Conservation (phyloP, 2,113 vertebrate genomes). For the Oreochromis niloticus region DNA sequence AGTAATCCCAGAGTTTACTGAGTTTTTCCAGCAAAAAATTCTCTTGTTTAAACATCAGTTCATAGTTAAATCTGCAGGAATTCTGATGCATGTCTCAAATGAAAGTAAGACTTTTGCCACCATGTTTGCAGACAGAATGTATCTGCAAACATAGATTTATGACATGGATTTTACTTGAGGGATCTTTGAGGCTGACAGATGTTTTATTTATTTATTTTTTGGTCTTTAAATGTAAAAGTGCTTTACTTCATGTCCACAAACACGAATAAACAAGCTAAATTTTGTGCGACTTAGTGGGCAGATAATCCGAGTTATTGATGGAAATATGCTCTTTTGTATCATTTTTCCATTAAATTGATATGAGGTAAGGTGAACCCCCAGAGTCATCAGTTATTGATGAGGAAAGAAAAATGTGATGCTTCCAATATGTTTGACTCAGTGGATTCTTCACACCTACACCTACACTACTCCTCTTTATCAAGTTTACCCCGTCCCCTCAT, state of each 20-base stretch:
- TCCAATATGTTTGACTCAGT: accelerated
- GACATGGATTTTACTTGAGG: neutral
- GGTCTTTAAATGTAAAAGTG: neutral
- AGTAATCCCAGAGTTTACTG: neutral
- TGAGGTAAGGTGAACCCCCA: neutral
- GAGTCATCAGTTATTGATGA: neutral
- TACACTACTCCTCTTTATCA: neutral
- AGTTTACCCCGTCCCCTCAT: neutral
- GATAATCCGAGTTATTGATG: accelerated
- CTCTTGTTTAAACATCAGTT: neutral
- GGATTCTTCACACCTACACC: neutral
- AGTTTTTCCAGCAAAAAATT: accelerated
- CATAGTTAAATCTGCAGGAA: too few relatives aligned
- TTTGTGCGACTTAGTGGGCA: neutral
- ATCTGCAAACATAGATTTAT: accelerated
- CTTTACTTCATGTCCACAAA: neutral
- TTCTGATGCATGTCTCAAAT: too few relatives aligned
- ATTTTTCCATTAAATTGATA: neutral
- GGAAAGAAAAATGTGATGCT: neutral
- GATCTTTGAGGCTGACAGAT: neutral
- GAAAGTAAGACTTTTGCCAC: neutral
- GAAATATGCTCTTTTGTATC: neutral
- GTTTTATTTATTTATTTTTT: neutral
- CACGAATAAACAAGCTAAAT: accelerated
- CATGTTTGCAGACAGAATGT: too few relatives aligned